Percentiles rank a stretch among this genome's conserved stretches.
phyloP scores from a whole-genome alignment of 2,113 vertebrate genomes.

The Charadrius vociferus region DNA sequence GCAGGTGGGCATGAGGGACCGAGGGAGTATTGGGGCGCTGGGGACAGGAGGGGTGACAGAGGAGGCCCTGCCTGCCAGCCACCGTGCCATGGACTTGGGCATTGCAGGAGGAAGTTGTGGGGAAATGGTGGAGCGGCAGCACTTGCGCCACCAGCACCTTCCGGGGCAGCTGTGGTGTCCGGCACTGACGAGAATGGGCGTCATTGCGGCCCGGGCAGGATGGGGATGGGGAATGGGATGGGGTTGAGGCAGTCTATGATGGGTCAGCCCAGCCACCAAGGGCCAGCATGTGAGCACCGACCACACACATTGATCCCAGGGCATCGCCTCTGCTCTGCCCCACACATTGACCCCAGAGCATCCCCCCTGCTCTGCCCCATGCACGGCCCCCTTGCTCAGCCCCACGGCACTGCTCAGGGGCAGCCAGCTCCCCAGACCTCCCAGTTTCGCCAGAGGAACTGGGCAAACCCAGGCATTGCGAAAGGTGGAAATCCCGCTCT shows the following conservation, averaged over 20 bases:
- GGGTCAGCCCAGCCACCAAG: fast-evolving
- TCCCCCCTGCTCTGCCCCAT: not conserved
- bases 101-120: not conserved
- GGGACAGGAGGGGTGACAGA: not conserved
- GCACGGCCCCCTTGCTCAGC: too few relatives aligned
- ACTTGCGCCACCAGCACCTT: not conserved
- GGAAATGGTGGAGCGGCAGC: not conserved
- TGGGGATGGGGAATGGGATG: too few relatives aligned
- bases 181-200: not conserved
- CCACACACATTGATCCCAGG: not conserved
- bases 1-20: not conserved
- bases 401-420: fast-evolving
- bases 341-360: too few relatives aligned
- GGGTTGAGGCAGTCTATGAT: not conserved
- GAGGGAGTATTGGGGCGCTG: fast-evolving
- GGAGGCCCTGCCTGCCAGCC: too few relatives aligned
- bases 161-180: fast-evolving
- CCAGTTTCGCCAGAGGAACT: not conserved
- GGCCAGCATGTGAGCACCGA: fast-evolving
- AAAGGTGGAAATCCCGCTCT: constrained; percentile 44
- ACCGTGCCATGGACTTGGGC: too few relatives aligned
- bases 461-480: not conserved
- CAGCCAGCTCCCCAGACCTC: not conserved
- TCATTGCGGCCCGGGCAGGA: not conserved
- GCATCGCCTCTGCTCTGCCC: not conserved